Conservation (phyloP, 2,888 invertebrate species). For the Napeogenes sylphis region DNA sequence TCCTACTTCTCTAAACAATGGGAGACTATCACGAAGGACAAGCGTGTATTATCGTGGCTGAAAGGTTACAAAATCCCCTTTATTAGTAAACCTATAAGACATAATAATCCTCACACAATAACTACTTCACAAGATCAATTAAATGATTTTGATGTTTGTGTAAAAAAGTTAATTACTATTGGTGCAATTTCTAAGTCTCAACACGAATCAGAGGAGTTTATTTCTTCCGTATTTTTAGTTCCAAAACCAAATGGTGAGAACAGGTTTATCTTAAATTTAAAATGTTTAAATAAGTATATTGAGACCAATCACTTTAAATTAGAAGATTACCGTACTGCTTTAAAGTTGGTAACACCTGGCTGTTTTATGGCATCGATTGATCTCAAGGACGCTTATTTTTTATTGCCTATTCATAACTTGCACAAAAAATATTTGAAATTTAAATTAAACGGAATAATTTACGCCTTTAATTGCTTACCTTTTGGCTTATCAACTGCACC, state of each 20-base stretch:
- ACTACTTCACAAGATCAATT: background rate
- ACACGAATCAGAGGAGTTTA: conserved; percentile 10
- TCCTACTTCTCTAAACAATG: conserved; percentile 12
- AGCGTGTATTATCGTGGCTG: conserved; percentile 13
- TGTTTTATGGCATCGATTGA: conserved; percentile 19
- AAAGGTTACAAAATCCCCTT: conserved; percentile 24
- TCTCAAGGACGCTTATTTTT: conserved; percentile 23
- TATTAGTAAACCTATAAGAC: background rate
- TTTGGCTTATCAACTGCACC: conserved; percentile 15
- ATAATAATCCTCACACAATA: background rate
- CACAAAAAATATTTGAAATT: too few relatives aligned
- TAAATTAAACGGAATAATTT: conserved; percentile 2
- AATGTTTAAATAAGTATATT: conserved; percentile 21
- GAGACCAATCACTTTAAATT: conserved; percentile 23
- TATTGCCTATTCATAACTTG: conserved; percentile 9
- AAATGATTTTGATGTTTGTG: background rate
- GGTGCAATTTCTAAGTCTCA: background rate
- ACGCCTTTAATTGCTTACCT: conserved; percentile 23
- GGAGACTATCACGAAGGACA: conserved; percentile 11
- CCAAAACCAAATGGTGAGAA: conserved; percentile 22
- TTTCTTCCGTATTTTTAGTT: conserved; percentile 21
- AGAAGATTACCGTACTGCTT: conserved; percentile 17
- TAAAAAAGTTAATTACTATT: background rate
- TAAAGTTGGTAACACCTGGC: conserved; percentile 14
- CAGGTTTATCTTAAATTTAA: conserved; percentile 25